Evolutionary conservation across 2,113 vertebrate genomes (phyloP), one percentile per base, ranked within the genome.

Genomic region (Microcebus jonahi): DNA sequence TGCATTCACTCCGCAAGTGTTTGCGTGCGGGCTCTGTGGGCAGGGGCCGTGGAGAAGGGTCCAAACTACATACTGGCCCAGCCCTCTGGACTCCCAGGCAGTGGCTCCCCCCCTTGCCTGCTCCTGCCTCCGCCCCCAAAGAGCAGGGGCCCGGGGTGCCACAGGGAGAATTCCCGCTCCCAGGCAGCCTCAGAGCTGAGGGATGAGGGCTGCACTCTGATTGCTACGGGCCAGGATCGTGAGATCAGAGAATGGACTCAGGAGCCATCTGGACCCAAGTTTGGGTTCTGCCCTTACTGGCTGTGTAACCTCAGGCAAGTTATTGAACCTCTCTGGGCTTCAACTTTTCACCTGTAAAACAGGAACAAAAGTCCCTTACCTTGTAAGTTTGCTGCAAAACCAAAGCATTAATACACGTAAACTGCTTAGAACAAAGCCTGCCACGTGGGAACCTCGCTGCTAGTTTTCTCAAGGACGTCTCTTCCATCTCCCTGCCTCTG

Each of bases 141-240:
- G 29, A 67, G 36, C 8, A 63, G 45, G 67, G 71, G 39, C 11
- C 42, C 65, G n/a, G 80, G 23, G 29, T 1, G 7, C 5, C 6
- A 3, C 21, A 31, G 50, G 29, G 29, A 55, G 17, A 68, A 13
- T 25, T 31, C 53, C 48, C 4, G 11, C 71, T 15, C 34, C 50
- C 63, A 10, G 31, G 29, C 17, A 20, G 50, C 23, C 9, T 34
- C 53, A 17, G 61, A 10, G 27, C 18, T n/a, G 50, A 59, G 84
- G 7, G 29, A 29, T 1, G 9, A 75, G 84, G 23, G 14, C 36
- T 31, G 11, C 0, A 2, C 71, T 50, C 31, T 2, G 34, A 82
- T 12, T 39, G 4, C 45, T 31, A 42, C 0, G 3, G 42, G 13
- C 34, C 34, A 77, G 53, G 90, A 45, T 0, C 1, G 3, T 2